Percentiles rank a stretch among this genome's conserved stretches.
Evolutionary conservation across 2,113 vertebrate species (phyloP).

Genomic region (Gulo gulo): DNA sequence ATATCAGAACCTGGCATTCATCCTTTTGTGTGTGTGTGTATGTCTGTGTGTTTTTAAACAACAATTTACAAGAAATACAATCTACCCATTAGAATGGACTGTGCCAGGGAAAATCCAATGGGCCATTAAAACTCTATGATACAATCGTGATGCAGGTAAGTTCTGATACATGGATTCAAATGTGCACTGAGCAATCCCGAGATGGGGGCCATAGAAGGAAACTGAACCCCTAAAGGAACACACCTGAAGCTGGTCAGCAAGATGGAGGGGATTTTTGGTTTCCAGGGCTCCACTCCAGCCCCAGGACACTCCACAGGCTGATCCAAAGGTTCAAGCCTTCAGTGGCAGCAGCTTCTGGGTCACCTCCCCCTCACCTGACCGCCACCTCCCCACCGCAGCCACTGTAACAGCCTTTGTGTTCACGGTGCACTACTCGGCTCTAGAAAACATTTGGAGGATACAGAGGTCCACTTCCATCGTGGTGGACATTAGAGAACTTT

Average conservation of each 20-base stretch:
- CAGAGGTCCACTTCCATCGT: not conserved
- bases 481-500: not conserved
- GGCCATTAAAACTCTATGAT: not conserved
- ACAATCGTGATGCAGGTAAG: not conserved
- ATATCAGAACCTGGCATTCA: not conserved
- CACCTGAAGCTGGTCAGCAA: not conserved
- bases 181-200: not conserved
- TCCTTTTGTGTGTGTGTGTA: not conserved
- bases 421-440: not conserved
- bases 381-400: not conserved
- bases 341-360: not conserved
- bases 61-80: not conserved
- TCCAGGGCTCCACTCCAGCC: not conserved
- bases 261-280: not conserved
- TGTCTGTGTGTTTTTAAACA: not conserved
- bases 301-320: not conserved
- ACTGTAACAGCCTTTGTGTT: not conserved
- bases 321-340: not conserved
- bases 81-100: not conserved
- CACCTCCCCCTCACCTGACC: not conserved
- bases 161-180: not conserved
- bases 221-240: not conserved
- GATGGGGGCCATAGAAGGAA: not conserved
- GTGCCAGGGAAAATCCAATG: not conserved
- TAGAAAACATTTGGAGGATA: not conserved